Percentiles rank a stretch among this genome's conserved stretches.
These are phyloP conservation scores for Polietes domitor DNA, from an alignment of 2,888 invertebrate genomes.

Conservation along the genomic window DNA sequence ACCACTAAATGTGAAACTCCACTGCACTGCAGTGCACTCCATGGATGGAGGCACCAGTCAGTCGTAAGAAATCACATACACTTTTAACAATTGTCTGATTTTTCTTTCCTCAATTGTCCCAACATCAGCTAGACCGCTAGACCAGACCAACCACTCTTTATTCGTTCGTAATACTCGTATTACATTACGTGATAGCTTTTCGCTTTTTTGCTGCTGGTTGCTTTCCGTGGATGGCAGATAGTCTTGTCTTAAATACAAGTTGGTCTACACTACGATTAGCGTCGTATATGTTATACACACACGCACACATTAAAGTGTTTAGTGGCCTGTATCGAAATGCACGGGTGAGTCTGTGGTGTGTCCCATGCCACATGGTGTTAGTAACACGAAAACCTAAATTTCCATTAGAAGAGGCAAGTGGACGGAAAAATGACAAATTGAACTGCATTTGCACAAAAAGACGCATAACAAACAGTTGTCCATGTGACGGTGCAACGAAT, in stretches of 20 bases:
- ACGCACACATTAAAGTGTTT: background rate
- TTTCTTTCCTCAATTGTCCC: constrained; percentile 1
- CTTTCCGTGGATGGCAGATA: background rate
- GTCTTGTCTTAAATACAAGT: background rate
- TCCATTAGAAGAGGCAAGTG: background rate
- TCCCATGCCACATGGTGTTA: background rate
- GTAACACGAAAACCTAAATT: constrained; percentile 35
- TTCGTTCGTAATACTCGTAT: constrained; percentile 6
- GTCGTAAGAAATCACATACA: background rate
- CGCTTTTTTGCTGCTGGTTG: background rate
- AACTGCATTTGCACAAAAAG: background rate
- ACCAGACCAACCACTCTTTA: constrained; percentile 6
- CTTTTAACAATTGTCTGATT: constrained; percentile 12
- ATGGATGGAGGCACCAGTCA: background rate
- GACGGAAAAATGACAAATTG: background rate
- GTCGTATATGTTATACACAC: background rate
- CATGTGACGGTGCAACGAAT: background rate
- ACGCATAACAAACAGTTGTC: too few relatives aligned
- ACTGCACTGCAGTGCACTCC: background rate
- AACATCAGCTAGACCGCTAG: background rate
- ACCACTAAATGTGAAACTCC: background rate
- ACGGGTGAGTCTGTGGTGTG: background rate
- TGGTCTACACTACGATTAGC: background rate
- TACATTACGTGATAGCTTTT: constrained; percentile 55
- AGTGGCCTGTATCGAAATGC: background rate